Evolutionary conservation across 1,140 invertebrate species (phyloP), one percentile per base, ranked within the genome.

Genomic region (Pogonomyrmex californicus): DNA sequence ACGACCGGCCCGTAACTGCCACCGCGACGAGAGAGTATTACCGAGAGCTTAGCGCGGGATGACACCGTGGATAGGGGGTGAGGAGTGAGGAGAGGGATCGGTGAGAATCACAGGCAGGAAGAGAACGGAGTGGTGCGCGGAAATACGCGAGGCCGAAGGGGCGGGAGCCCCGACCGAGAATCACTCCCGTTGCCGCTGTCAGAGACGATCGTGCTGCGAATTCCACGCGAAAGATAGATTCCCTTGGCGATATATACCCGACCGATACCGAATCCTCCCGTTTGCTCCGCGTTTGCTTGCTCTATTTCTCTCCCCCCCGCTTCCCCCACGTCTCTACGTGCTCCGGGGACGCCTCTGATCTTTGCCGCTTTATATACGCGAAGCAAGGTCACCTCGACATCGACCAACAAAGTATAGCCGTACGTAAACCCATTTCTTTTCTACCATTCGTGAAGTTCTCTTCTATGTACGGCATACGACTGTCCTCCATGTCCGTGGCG

Each of bases 201-300:
- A 93, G 92, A 94, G 93, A 93, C 91, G 94, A 93, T 94, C 94
- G 94, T 95, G 94, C 89, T 87, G 87, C 73, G 94, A 95, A 94
- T 94, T 93, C 87, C 41, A 77, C 70, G 54, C 68, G 79, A 87
- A 89, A 92, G 90, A 93, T 93, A 92, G 92, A 92, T 94, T 92
- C 91, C 78, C 86, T 49, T 73, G 86, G 73, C 89, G 89, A 92
- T 91, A 88, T 87, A 92, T 85, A 90, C 85, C 76, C 77, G 78
- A 14, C 91, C 91, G 86, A 66, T 76, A 70, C 58, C 85, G 88
- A 81, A 88, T 88, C 86, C 41, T 10, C 49, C 54, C 4, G 68
- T 38, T 56, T 23, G 23, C 51, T 62, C 14, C 54, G 7, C 41
- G 12, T 81, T 75, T 44, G 17, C 86, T 75, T 44, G 17, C 44